These are phyloP conservation scores for Erebia epiphron DNA, from an alignment of 2,888 invertebrate genomes.

Conservation along the genomic window DNA sequence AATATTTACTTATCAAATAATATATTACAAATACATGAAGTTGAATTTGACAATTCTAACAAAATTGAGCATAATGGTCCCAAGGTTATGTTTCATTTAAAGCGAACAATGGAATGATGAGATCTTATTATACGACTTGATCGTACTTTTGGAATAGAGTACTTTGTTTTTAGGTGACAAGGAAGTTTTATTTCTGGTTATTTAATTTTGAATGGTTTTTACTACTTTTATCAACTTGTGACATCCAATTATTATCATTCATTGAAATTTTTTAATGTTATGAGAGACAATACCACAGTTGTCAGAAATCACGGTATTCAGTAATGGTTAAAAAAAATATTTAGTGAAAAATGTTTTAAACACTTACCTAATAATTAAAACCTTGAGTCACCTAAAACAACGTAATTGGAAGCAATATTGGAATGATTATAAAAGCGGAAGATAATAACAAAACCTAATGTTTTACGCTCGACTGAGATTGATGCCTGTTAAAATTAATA, in stretches of 20 bases:
- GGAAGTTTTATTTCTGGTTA: not conserved
- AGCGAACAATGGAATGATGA: conserved; percentile 77
- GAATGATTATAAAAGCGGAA: conserved; percentile 69
- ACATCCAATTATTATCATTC: too few relatives aligned
- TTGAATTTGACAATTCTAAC: conserved; percentile 50
- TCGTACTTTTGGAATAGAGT: conserved; percentile 40
- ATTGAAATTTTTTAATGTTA: not conserved
- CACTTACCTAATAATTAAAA: not conserved
- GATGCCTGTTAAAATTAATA: conserved; percentile 51
- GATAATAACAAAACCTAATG: conserved; percentile 43
- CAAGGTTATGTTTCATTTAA: conserved; percentile 56
- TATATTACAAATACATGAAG: conserved; percentile 58
- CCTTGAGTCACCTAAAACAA: conserved; percentile 30
- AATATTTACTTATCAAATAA: conserved; percentile 46
- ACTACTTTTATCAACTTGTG: not conserved
- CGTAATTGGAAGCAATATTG: conserved; percentile 67
- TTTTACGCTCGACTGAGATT: conserved; percentile 52
- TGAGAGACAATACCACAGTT: not conserved
- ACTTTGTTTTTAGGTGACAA: conserved; percentile 24
- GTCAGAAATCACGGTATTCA: not conserved
- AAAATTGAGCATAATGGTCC: conserved; percentile 69
- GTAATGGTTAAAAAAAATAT: not conserved
- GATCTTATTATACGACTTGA: conserved; percentile 62
- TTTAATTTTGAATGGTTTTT: not conserved
- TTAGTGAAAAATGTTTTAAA: not conserved